phyloP scores from a whole-genome alignment of 2,888 invertebrate genomes.

The Aphidoletes aphidimyza region DNA sequence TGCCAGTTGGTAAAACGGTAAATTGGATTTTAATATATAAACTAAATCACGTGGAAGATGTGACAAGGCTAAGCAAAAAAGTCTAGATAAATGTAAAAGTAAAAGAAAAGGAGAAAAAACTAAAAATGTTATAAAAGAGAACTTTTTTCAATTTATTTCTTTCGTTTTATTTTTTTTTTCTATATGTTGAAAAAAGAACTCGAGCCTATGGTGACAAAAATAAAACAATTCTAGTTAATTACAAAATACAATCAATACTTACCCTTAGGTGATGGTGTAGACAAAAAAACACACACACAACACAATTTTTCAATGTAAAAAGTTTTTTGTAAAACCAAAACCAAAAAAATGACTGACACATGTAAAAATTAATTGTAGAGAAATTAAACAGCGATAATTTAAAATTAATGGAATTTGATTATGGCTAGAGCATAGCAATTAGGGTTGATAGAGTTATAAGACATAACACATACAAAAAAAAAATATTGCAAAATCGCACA shows the following conservation, averaged over 20 bases:
- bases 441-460: not conserved
- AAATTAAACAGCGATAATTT: conserved; percentile 26
- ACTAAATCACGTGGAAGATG: not conserved
- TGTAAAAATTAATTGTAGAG: not conserved
- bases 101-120: not conserved
- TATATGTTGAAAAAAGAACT: conserved; percentile 2
- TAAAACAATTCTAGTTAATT: not conserved
- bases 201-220: conserved; percentile 15
- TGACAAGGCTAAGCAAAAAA: not conserved
- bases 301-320: conserved; percentile 8
- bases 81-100: not conserved
- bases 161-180: not conserved
- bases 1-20: not conserved
- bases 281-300: not conserved
- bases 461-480: not conserved
- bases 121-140: conserved; percentile 33
- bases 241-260: not conserved
- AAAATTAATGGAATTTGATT: conserved; percentile 43
- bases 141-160: too few species aligned
- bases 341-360: conserved; percentile 45
- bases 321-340: conserved; percentile 47
- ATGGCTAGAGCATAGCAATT: conserved; percentile 1
- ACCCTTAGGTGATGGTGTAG: not conserved
- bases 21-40: not conserved
- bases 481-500: not conserved